Base-by-base conservation (phyloP, 1,140 invertebrate species). In the Bombus superbus region DNA sequence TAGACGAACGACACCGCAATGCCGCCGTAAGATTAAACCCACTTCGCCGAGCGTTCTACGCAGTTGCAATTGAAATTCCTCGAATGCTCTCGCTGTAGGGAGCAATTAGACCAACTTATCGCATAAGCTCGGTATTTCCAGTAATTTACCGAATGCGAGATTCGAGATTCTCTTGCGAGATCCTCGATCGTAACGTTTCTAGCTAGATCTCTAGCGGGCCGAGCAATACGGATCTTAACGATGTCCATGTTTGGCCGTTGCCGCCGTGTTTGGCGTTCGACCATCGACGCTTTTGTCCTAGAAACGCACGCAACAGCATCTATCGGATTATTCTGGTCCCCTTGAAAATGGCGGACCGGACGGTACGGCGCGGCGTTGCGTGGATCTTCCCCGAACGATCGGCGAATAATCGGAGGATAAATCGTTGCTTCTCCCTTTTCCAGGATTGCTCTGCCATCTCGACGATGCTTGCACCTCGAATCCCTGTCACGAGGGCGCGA, bases 401-500 rank as follows among this genome's bases (percentile, higher is more conserved):
- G 25, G 8, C 13, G 6, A 25, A 62, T 40, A 74, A 35, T 73
- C 59, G 44, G 8, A 42, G 0, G 35, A 71, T 53, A 32, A 89
- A 84, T 74, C 28, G 3, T 73, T 11, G 13, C n/a, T n/a, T 59
- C 1, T 59, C 66, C 89, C 88, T 87, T 86, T 89, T 89, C 69
- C 93, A 97, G 98, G 98, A 92, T 95, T 99, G 22, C 96, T 99
- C 1, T 99, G 99, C 91, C 99, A 99, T 93, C 95, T 99, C 94
- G 98, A 99, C 84, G 99, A 99, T 93, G 98, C 98, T 0, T 99
- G 99, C 94, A 98, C 98, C 1, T 98, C 98, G n/a, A 99, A 98
- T 95, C 99, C 99, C 0, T 99, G 99, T 93, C 98, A 99, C 91
- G 97, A 97, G 1, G 98, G 98, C 86, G 98, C 99, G 11, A 98